phyloP scores from a whole-genome alignment of 2,113 vertebrate genomes.

The Chitala chitala region DNA sequence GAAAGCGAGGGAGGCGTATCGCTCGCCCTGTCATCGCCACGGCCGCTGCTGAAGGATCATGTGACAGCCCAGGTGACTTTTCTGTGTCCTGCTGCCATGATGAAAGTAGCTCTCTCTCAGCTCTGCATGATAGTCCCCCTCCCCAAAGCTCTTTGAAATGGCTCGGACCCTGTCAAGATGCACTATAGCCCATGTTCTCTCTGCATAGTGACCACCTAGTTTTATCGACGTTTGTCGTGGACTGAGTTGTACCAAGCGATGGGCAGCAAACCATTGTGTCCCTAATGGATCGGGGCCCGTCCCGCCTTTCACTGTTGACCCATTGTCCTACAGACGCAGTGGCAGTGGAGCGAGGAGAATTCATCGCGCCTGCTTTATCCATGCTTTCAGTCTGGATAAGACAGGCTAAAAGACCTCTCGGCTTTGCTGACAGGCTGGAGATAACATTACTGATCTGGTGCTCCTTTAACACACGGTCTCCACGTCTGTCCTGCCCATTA shows the following conservation, averaged over 20 bases:
- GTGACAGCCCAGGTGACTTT: background rate
- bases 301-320: background rate
- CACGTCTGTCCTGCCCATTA: background rate
- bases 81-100: background rate
- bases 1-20: background rate
- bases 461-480: background rate
- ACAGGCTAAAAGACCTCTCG: background rate
- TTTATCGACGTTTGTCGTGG: background rate
- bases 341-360: background rate
- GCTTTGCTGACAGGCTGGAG: background rate
- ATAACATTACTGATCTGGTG: background rate
- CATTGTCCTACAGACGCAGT: background rate
- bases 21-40: background rate
- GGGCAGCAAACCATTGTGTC: background rate
- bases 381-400: background rate
- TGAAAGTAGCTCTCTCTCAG: background rate
- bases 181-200: background rate
- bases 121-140: background rate
- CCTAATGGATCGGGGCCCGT: background rate
- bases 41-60: background rate
- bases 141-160: background rate
- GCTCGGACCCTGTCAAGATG: background rate
- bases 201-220: background rate
- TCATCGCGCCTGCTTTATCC: background rate
- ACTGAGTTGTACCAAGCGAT: background rate